Conservation (phyloP, 2,797 vertebrate species). For the Mareca penelope region DNA sequence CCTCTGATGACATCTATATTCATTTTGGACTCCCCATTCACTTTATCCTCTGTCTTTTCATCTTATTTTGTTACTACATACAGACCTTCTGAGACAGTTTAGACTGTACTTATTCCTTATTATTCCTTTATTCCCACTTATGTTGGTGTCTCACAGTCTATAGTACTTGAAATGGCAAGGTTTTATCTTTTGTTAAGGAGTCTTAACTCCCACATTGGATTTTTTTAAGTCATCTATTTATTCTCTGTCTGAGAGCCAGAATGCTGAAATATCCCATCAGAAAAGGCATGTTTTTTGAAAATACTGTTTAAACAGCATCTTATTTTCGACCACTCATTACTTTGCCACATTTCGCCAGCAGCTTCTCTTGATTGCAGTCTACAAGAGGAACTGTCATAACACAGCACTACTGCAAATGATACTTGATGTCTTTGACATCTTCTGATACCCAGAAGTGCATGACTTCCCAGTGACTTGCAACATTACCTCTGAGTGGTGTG, state of each 20-base stretch:
- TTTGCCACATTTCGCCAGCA: background rate
- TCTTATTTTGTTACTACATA: background rate
- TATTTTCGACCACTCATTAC: background rate
- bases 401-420: rapidly evolving
- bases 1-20: background rate
- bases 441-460: background rate
- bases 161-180: background rate
- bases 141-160: background rate
- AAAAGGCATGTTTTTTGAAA: background rate
- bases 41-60: background rate
- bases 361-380: background rate
- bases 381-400: background rate
- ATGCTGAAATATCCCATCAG: background rate
- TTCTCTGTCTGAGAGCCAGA: background rate
- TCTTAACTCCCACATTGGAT: background rate
- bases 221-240: background rate
- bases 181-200: background rate
- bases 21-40: background rate
- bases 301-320: background rate
- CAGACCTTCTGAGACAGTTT: background rate
- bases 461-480: background rate
- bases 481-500: background rate
- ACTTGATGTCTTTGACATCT: rapidly evolving
- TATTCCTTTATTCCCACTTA: background rate
- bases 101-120: background rate